These are phyloP conservation scores for Taenioides sp. DNA, from an alignment of 2,797 vertebrate genomes.

Conservation along the genomic window DNA sequence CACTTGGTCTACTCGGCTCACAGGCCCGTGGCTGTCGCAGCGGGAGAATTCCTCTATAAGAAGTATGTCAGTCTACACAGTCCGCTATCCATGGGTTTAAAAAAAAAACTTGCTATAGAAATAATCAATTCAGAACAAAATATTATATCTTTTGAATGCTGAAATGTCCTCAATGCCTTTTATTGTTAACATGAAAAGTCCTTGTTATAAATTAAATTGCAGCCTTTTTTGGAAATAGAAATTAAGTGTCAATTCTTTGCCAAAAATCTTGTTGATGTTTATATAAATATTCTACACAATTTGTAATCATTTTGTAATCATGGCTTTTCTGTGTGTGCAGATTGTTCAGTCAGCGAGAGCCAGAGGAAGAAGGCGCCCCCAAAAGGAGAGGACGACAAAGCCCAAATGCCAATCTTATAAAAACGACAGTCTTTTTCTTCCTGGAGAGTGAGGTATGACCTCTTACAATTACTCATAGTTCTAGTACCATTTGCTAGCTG, in stretches of 20 bases:
- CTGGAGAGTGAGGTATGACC: constrained; percentile 92
- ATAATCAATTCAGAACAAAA: no score
- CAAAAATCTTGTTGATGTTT: not conserved
- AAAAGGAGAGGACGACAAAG: constrained; percentile 97
- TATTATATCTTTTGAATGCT: no score
- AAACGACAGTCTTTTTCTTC: constrained; percentile 98
- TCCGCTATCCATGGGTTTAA: not conserved
- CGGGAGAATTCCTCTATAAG: constrained; percentile 98
- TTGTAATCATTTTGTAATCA: not conserved
- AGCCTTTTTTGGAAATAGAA: not conserved
- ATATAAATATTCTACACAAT: not conserved
- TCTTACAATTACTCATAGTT: not conserved
- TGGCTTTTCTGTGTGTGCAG: constrained; percentile 60
- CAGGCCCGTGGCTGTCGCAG: constrained; percentile 93
- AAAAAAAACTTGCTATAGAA: not conserved
- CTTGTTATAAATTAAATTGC: not conserved
- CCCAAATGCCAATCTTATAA: constrained; percentile 95
- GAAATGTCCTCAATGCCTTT: no score
- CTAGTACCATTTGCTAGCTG: no score
- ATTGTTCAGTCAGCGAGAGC: constrained; percentile 94
- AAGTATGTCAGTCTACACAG: constrained; percentile 81
- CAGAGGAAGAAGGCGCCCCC: constrained; percentile 93
- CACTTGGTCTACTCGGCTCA: constrained; percentile 99
- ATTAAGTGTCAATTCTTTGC: not conserved
- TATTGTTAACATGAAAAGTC: not conserved